Evolutionary conservation across 1,140 invertebrate genomes (phyloP).

Genomic region (Zeugodacus cucurbitae): DNA sequence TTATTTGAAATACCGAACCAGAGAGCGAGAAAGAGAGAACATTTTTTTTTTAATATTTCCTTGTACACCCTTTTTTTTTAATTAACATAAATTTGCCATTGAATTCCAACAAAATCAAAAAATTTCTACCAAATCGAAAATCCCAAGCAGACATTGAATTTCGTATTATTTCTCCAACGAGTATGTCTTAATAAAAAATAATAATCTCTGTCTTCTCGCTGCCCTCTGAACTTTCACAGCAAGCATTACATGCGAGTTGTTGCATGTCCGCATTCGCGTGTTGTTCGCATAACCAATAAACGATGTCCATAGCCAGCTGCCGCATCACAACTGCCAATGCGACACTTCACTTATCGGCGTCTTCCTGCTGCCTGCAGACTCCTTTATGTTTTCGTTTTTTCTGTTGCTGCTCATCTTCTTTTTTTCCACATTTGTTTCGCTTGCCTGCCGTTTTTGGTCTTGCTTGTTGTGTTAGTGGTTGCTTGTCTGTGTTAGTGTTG

Average conservation of each 20-base stretch:
- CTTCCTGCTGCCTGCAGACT: neutral
- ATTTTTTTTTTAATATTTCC: too few species aligned
- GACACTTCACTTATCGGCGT: neutral
- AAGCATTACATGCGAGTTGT: neutral
- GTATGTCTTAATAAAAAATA: too few species aligned
- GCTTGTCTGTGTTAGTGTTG: neutral
- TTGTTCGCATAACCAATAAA: slow-evolving; percentile 3
- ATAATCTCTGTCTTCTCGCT: too few species aligned
- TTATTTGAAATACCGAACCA: too few species aligned
- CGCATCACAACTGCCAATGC: neutral
- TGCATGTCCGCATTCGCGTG: slow-evolving; percentile 2
- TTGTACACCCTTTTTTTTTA: too few species aligned
- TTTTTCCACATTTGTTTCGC: neutral
- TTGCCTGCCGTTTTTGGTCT: neutral
- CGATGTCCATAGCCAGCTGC: neutral
- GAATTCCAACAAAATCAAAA: neutral
- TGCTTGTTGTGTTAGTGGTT: neutral
- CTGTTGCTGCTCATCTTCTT: neutral
- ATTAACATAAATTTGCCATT: too few species aligned
- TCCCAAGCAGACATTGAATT: neutral
- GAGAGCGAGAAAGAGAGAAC: too few species aligned
- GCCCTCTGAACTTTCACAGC: too few species aligned
- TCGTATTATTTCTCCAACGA: too few species aligned
- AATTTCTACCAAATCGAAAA: neutral
- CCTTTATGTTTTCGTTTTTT: neutral